Percentiles rank a stretch among this genome's conserved stretches.
Conservation (phyloP, 2,888 invertebrate species). For the Elegia similella region DNA sequence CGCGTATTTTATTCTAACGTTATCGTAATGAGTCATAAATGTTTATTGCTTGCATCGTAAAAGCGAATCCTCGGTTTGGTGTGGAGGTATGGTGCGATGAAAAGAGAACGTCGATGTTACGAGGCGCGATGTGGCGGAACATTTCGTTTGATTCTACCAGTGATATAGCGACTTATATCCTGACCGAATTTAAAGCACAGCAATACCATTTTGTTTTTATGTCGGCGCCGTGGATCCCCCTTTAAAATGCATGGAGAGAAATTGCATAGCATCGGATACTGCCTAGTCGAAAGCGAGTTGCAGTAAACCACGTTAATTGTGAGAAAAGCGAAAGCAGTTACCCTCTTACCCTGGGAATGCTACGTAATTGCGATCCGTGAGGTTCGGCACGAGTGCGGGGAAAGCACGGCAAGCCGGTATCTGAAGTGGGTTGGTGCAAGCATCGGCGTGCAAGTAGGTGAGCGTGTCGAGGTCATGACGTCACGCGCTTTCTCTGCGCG, state of each 20-base stretch:
- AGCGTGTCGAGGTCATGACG: conserved; percentile 81
- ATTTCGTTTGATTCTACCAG: conserved; percentile 23
- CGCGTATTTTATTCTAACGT: conserved; percentile 61
- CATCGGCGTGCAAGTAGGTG: conserved; percentile 68
- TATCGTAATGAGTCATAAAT: conserved; percentile 71
- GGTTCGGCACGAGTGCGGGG: conserved; percentile 32
- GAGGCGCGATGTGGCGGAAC: conserved; percentile 34
- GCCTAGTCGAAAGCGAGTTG: neutral
- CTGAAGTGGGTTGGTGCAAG: conserved; percentile 68
- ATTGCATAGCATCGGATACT: conserved; percentile 8
- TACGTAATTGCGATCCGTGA: conserved; percentile 21
- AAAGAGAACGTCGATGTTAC: conserved; percentile 41
- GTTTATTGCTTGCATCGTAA: conserved; percentile 62
- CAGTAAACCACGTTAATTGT: neutral
- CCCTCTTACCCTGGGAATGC: conserved; percentile 7
- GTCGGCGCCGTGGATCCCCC: conserved; percentile 25
- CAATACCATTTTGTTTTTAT: conserved; percentile 34
- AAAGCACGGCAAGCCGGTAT: conserved; percentile 62
- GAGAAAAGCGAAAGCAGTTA: conserved; percentile 18
- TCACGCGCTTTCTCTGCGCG: conserved; percentile 78
- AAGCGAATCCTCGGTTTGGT: conserved; percentile 55
- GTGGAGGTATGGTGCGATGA: conserved; percentile 39
- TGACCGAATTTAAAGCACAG: conserved; percentile 29
- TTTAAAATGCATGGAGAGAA: neutral
- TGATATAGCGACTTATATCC: conserved; percentile 20